Evolutionary conservation across 2,888 invertebrate species (phyloP).

Genomic region (Lasioglossum leucozonium): DNA sequence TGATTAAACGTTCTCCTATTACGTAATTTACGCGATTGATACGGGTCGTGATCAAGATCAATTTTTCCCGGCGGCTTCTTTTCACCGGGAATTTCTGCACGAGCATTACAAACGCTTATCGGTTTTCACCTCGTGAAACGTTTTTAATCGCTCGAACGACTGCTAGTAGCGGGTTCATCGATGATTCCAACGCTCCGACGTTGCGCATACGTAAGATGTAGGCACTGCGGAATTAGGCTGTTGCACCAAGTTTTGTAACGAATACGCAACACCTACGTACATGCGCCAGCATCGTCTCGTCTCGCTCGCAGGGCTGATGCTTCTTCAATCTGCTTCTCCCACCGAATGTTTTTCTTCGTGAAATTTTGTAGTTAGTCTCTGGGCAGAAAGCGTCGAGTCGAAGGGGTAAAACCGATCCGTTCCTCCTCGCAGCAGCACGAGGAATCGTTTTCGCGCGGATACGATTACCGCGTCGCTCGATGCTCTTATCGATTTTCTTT

Average conservation of each 20-base stretch:
- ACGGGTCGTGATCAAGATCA: conserved; percentile 49
- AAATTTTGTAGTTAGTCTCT: neutral
- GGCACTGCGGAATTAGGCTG: neutral
- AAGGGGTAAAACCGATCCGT: neutral
- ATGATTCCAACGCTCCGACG: no score
- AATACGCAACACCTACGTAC: neutral
- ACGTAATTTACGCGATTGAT: conserved; percentile 64
- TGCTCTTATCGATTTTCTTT: conserved; percentile 61
- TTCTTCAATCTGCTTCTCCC: neutral
- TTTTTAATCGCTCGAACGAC: neutral
- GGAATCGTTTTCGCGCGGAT: conserved; percentile 5
- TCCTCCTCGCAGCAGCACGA: neutral
- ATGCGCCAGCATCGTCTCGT: neutral
- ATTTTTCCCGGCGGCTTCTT: conserved; percentile 38
- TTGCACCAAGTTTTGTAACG: neutral
- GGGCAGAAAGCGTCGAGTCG: neutral
- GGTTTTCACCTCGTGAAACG: neutral
- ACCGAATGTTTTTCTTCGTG: neutral
- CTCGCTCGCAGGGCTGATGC: neutral
- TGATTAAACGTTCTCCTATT: conserved; percentile 66
- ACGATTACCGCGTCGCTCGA: conserved; percentile 54
- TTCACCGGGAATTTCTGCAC: neutral
- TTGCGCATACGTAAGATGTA: neutral
- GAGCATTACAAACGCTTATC: conserved; percentile 12
- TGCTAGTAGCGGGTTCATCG: neutral